Evolutionary conservation across 2,888 invertebrate genomes (phyloP), one percentile per base, ranked within the genome.

Genomic region (Callimorpha dominula): DNA sequence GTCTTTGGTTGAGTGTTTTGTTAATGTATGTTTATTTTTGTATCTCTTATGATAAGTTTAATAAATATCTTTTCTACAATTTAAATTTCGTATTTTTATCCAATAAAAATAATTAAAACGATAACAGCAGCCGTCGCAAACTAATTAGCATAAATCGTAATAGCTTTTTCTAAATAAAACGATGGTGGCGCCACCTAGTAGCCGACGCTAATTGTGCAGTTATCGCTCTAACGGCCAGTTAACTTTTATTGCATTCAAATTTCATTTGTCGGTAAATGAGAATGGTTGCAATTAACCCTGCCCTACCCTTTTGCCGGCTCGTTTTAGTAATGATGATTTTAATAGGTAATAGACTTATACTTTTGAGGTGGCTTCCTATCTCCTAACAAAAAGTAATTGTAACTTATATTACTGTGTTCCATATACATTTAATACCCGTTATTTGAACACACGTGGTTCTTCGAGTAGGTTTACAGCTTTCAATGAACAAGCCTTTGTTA

Each of bases 271-370:
- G 72, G 78, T 77, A 80, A 83, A 85, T 76, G 81, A 80, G 74
- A 87, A 86, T 84, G 78, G 81, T 49, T 67, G 82, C 84, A 81
- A 85, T 87, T 87, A 85, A 77, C 85, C 86, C 81, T 82, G 81
- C 81, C 60, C 85, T 86, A 83, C 85, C 82, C 79, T 82, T 76
- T 60, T 66, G 77, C 74, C 66, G 69, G 64, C 73, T 70, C 77
- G 71, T 77, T 77, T 57, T 72, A 74, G 73, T 72, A 79, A 82
- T 69, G 75, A 75, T 82, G 74, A 84, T 81, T 76, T 77, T 77
- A 82, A 78, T 77, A 52, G 70, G 17, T 67, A 64, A 63, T 69
- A 60, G 68, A 70, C 75, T 50, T 57, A 43, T n/a, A 15, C n/a
- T 49, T 64, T 42, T 64, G 14, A 60, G 60, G 31, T 60, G 5